Percentiles rank a stretch among this genome's conserved stretches.
Conservation (phyloP, 2,888 invertebrate species). For the Tholera decimalis region DNA sequence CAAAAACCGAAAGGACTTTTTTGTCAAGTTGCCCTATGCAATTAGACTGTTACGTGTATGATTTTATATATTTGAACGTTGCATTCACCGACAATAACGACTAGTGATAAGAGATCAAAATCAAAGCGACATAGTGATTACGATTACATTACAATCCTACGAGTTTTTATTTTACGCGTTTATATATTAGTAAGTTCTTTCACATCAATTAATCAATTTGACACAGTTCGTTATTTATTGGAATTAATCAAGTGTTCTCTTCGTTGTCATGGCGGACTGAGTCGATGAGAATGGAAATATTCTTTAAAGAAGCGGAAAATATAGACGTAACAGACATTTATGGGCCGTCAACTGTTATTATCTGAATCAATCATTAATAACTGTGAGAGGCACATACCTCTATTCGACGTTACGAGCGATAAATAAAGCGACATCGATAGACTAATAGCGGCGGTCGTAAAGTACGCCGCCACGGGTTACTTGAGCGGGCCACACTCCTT, state of each 20-base stretch:
- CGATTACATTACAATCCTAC: not conserved
- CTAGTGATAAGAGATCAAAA: not conserved
- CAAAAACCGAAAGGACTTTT: no score
- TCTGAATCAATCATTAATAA: conserved; percentile 22
- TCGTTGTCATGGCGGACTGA: not conserved
- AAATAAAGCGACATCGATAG: conserved; percentile 43
- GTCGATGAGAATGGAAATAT: not conserved
- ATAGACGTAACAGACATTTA: conserved; percentile 3
- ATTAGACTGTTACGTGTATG: no score
- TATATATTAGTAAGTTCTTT: not conserved
- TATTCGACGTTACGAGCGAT: conserved; percentile 30
- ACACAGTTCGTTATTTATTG: not conserved
- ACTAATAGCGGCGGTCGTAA: conserved; percentile 50
- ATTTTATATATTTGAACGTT: not conserved
- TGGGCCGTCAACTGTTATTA: not conserved
- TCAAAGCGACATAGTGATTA: no score
- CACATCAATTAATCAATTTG: not conserved
- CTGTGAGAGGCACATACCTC: conserved; percentile 19
- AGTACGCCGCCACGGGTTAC: conserved; percentile 13
- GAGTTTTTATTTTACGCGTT: not conserved
- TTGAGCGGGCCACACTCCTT: conserved; percentile 8
- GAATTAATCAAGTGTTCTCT: not conserved
- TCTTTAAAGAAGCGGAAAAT: not conserved
- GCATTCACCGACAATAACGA: not conserved
- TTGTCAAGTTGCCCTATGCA: not conserved